Evolutionary conservation across 2,797 vertebrate genomes (phyloP), one percentile per base, ranked within the genome.

Genomic region (Amblyopsis hoosieri): DNA sequence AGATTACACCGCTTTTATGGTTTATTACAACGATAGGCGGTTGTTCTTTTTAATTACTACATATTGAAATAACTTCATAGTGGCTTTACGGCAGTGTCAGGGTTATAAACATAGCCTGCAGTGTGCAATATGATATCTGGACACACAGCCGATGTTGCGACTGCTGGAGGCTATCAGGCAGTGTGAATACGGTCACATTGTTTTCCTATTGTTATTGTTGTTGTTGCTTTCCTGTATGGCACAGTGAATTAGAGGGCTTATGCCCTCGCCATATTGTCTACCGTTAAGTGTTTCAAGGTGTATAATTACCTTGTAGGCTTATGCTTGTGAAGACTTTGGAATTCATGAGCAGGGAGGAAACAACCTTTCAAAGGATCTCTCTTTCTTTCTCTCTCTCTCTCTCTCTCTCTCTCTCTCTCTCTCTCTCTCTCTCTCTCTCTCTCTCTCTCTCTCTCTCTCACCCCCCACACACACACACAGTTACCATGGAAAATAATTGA

Each of bases 401-500:
- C 45, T 5, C 19, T 15, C 42, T 31, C 10, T 0, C 13, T 1
- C 23, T 15, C 42, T n/a, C 42, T n/a, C 47, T 1, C 11, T 3
- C 46, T 14, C 3, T 2, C 14, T 4, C 45, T 2, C 6, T 31
- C 17, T 47, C 23, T 12, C 13, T 49, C 49, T 15, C 15, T 15
- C 13, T 14, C 13, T 14, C 15, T 15, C 17, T 8, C 33, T 46
- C 51, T 51, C 12, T 19, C 50, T 15, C 37, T 66, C 33, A 23
- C 53, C 23, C 45, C 52, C 9, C 23, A 23, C 23, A 23, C 23
- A 23, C 2, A 19, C 23, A 29, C 23, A 12, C 92, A 84, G 94
- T 96, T 95, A 93, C 94, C 94, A 96, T 95, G 94, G 93, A 86
- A 95, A 95, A 94, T 95, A 95, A 96, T 95, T 95, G 94, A 95